phyloP scores from a whole-genome alignment of 1,140 invertebrate species.

The Zaprionus kolodkinae region DNA sequence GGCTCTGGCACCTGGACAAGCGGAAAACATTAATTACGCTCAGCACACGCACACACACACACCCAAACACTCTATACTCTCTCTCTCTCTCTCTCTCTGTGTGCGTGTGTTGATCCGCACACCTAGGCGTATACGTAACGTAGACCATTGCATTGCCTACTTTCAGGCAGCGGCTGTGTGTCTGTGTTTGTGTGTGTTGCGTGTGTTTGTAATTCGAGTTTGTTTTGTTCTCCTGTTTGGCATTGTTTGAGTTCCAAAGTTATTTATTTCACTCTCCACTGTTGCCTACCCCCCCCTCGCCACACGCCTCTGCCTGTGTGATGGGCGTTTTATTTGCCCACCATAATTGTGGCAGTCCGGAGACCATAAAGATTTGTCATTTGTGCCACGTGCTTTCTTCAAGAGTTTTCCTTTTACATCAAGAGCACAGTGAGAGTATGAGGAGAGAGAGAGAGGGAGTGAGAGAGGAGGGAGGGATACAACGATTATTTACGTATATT shows the following conservation, averaged over 20 bases:
- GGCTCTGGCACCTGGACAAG: constrained; percentile 7
- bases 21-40: constrained; percentile 75
- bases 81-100: no score
- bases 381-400: constrained; percentile 59
- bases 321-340: constrained; percentile 72
- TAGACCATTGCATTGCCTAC: constrained; percentile 34
- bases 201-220: constrained; percentile 50
- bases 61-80: not conserved
- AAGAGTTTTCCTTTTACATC: constrained; percentile 20
- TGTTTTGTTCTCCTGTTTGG: constrained; percentile 29
- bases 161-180: constrained; percentile 5
- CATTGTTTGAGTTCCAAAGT: constrained; percentile 64
- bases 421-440: not conserved
- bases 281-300: constrained; percentile 10
- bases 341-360: constrained; percentile 61
- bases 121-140: constrained; percentile 57
- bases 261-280: constrained; percentile 58
- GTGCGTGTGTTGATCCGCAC: constrained; percentile 29
- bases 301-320: not conserved
- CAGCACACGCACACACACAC: constrained; percentile 44
- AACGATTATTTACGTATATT: constrained; percentile 12
- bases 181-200: constrained; percentile 13
- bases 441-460: not conserved
- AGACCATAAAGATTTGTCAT: constrained; percentile 66
- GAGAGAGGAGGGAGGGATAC: not conserved